Evolutionary conservation across 2,888 invertebrate genomes (phyloP), one percentile per base, ranked within the genome.

Genomic region (Drosophila paranaensis): DNA sequence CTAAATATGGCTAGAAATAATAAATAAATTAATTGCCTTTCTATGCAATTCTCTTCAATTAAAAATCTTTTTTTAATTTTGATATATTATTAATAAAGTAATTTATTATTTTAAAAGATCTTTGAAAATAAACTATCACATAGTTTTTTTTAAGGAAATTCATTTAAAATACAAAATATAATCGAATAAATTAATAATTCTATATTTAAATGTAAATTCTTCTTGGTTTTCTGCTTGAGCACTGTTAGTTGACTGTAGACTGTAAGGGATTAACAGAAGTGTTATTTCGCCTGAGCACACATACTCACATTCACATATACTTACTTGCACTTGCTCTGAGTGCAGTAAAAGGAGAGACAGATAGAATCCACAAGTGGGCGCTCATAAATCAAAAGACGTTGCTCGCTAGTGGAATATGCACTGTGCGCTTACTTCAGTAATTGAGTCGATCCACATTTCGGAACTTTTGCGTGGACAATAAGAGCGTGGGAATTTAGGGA

Each of bases 401-500:
- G 20, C 43, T 13, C 13, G 6, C 43, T 30, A 48, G 48, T 48
- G 6, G 30, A 48, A 30, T 16, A 10, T 6, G 11, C 10, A 9
- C 16, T 48, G 48, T 10, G 48, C 3, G 16, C 10, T 10, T 16
- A 0, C 0, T 9, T 13, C 3, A 16, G 2, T 16, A 33, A 33
- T 33, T 33, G 30, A 50, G 48, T 11, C 3, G 3, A 3, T 50
- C 6, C 10, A n/a, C 14, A 27, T 27, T 46, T 25, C 45, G 45
- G 11, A 14, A 45, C 1, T 46, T 45, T 1, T 13, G 8, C 27
- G 25, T 27, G 14, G 25, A 27, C 8, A 48, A 27, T 27, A 27
- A 33, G 30, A 48, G 48, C 48, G 46, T 48, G 46, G n/a, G 46
- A 48, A 48, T 30, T n/a, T n/a, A 30, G n/a, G 48, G 48, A 48